phyloP scores from a whole-genome alignment of 2,113 vertebrate species.

The Paralichthys olivaceus region DNA sequence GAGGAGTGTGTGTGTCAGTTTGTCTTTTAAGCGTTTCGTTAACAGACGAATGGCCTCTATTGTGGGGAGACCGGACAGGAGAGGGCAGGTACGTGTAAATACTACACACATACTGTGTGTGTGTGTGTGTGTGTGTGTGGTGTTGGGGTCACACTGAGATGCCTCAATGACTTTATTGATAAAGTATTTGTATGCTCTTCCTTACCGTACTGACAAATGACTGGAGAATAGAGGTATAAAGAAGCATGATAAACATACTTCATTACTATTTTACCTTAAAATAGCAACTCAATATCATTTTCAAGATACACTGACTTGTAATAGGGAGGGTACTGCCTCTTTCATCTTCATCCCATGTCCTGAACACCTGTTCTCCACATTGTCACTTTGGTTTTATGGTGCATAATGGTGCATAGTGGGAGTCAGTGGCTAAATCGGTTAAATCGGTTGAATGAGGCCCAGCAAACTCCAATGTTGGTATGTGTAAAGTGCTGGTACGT shows the following conservation, averaged over 20 bases:
- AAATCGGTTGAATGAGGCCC: too few relatives aligned
- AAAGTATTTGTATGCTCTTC: not conserved
- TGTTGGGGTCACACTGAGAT: not conserved
- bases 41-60: constrained; percentile 52
- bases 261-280: too few relatives aligned
- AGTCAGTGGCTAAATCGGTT: too few relatives aligned
- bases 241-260: not conserved
- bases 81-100: constrained; percentile 1
- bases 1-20: constrained; percentile 11
- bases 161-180: not conserved
- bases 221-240: not conserved
- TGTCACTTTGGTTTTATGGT: too few relatives aligned
- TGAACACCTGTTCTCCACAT: too few relatives aligned
- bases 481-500: too few relatives aligned
- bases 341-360: too few relatives aligned
- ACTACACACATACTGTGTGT: constrained; percentile 3
- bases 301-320: not conserved
- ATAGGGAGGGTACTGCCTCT: not conserved
- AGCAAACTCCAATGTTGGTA: too few relatives aligned
- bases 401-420: too few relatives aligned
- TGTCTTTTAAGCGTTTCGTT: constrained; percentile 45
- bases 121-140: constrained; percentile 13
- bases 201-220: constrained; percentile 28
- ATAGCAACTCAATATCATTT: not conserved
- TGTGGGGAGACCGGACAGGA: constrained; percentile 21